Percentiles rank a stretch among this genome's conserved stretches.
phyloP scores from a whole-genome alignment of 64 coral and sea anemone genomes.

The Montipora sp. region DNA sequence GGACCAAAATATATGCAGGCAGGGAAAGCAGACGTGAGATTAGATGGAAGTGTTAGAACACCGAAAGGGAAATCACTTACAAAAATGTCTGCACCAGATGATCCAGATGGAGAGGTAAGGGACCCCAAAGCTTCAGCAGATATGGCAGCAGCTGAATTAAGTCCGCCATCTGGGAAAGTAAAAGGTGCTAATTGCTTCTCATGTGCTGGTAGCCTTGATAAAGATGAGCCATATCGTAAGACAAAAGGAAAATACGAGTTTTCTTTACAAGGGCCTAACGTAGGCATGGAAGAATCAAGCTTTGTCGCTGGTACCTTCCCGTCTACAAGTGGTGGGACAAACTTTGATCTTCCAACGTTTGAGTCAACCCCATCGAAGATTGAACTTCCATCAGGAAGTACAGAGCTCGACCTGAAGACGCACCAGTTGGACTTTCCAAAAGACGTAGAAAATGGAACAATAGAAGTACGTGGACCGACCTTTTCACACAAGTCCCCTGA shows the following conservation, averaged over 20 bases:
- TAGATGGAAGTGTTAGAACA: background rate
- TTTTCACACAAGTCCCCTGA: background rate
- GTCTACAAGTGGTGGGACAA: background rate
- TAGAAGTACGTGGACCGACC: background rate
- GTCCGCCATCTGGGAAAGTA: background rate
- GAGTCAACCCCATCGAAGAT: background rate
- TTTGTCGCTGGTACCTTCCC: background rate
- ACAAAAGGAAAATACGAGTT: background rate
- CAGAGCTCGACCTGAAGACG: background rate
- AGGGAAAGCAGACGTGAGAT: background rate
- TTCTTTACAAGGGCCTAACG: background rate
- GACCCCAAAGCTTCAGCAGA: background rate
- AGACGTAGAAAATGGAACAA: background rate
- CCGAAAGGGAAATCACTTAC: background rate
- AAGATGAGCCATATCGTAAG: constrained; percentile 35
- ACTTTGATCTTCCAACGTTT: background rate
- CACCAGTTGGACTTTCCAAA: background rate
- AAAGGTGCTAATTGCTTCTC: constrained; percentile 23
- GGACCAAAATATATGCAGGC: background rate
- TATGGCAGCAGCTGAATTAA: background rate
- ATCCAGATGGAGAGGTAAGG: background rate
- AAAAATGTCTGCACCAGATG: background rate
- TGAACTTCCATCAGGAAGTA: background rate
- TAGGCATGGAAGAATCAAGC: background rate
- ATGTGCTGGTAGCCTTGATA: constrained; percentile 1